phyloP scores from a whole-genome alignment of 2,797 vertebrate genomes.

The Tenualosa thibaudeaui region DNA sequence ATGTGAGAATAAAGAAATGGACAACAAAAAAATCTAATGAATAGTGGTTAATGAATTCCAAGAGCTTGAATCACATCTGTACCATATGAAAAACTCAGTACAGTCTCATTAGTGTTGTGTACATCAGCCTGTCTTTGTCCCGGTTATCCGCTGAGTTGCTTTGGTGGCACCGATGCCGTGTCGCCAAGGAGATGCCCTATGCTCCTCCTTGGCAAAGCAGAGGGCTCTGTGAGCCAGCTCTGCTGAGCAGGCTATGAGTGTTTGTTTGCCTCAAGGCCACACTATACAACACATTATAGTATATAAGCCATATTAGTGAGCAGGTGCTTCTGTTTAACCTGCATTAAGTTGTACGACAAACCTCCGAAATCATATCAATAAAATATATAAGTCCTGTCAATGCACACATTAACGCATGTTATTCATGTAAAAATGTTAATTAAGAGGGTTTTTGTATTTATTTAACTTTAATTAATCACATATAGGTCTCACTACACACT shows the following conservation, averaged over 20 bases:
- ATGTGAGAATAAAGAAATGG: not conserved
- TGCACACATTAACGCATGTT: too few species aligned
- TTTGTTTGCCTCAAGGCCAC: slow-evolving; percentile 30
- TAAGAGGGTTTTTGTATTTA: too few species aligned
- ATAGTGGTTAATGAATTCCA: not conserved
- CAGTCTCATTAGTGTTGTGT: not conserved
- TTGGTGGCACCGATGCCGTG: slow-evolving; percentile 37
- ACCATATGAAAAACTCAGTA: not conserved
- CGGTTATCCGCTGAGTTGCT: slow-evolving; percentile 32
- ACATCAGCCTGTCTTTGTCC: slow-evolving; percentile 28
- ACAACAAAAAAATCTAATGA: not conserved
- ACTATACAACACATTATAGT: not conserved
- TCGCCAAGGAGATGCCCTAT: slow-evolving; percentile 41
- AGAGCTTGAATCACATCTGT: not conserved
- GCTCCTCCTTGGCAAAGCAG: slow-evolving; percentile 41
- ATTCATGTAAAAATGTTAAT: too few species aligned
- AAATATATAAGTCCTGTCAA: too few species aligned
- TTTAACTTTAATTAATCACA: too few species aligned
- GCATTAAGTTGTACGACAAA: too few species aligned
- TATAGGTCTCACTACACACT: too few species aligned
- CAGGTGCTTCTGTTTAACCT: not conserved
- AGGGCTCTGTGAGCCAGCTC: slow-evolving; percentile 36
- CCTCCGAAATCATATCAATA: too few species aligned
- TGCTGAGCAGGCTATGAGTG: slow-evolving; percentile 43
- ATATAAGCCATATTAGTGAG: not conserved